Evolutionary conservation across 2,797 vertebrate genomes (phyloP), one percentile per base, ranked within the genome.

Genomic region (Holocentrus rufus): DNA sequence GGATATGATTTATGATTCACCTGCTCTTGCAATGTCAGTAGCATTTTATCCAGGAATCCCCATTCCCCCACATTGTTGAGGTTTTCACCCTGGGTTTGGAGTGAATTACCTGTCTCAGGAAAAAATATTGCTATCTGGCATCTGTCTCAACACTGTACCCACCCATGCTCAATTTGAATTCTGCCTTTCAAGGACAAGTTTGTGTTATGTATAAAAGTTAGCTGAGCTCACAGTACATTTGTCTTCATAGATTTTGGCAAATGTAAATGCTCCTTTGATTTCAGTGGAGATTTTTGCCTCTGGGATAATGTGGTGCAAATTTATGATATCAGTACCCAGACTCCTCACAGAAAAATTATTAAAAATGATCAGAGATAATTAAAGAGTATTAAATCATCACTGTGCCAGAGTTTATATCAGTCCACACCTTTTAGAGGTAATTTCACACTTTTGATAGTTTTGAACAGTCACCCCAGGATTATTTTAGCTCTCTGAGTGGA

Each of bases 1-100:
- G 13, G n/a, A 54, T 31, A 18, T 57, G 15, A 66, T 71, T 70
- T 47, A 71, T 71, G 67, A 49, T 69, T 80, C 65, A 72, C 10
- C 36, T 63, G 31, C 52, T 27, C 70, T 69, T 59, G 34, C 20
- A 44, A 47, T 72, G 49, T 31, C 47, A 57, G 36, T 22, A 20
- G 49, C 44, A 3, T 2, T 47, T 30, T 34, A 27, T 18, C 36
- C 17, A 46, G 18, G 31, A 69, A 27, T 15, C 13, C 23, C 42
- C 18, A 6, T 55, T 53, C 50, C 50, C 31, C 31, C 10, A 9
- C 13, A 25, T 4, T 34, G 30, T 68, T 68, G 47, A 69, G 2
- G 63, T 54, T 27, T 15, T 39, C 56, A 42, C 46, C 25, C 11
- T 1, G 44, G 52, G 47, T 55, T 30, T 23, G 39, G 47, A 25